phyloP scores from a whole-genome alignment of 2,113 vertebrate species.

The Ictalurus furcatus region DNA sequence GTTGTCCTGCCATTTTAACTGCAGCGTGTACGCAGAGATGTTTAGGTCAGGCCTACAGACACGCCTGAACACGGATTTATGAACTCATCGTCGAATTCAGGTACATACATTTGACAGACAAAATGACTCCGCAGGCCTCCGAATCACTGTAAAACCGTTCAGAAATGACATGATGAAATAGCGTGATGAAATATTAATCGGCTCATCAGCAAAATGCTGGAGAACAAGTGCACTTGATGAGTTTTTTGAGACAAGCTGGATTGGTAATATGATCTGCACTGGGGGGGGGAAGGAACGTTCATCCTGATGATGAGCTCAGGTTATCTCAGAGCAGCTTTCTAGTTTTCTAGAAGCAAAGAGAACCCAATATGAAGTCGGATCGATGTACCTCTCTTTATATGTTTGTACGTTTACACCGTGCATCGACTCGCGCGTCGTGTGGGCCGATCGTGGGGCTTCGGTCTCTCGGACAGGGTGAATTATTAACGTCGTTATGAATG shows the following conservation, averaged over 20 bases:
- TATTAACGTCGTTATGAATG: slow-evolving; percentile 71
- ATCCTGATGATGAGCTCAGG: slow-evolving; percentile 34
- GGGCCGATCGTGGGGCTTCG: background rate
- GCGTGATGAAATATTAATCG: slow-evolving; percentile 26
- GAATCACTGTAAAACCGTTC: background rate
- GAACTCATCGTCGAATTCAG: background rate
- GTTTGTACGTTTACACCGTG: background rate
- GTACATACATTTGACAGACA: background rate
- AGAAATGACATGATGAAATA: background rate
- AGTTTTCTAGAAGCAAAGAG: slow-evolving; percentile 21
- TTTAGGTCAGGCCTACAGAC: background rate
- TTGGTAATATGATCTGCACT: slow-evolving; percentile 41
- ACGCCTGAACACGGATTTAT: background rate
- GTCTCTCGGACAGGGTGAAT: slow-evolving; percentile 57
- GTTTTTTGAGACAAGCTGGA: slow-evolving; percentile 27
- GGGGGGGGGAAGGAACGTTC: background rate
- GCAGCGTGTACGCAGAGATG: background rate
- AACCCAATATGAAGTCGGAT: slow-evolving; percentile 44
- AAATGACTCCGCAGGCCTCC: background rate
- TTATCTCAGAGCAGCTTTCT: slow-evolving; percentile 32
- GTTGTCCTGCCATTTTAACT: background rate
- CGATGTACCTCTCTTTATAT: slow-evolving; percentile 13
- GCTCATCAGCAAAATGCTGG: slow-evolving; percentile 14
- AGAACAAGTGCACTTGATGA: background rate
- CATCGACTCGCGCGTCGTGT: background rate